Conservation (phyloP, 30 jellyfish, hydroid and myxozoan species). For the Sanderia malayensis region DNA sequence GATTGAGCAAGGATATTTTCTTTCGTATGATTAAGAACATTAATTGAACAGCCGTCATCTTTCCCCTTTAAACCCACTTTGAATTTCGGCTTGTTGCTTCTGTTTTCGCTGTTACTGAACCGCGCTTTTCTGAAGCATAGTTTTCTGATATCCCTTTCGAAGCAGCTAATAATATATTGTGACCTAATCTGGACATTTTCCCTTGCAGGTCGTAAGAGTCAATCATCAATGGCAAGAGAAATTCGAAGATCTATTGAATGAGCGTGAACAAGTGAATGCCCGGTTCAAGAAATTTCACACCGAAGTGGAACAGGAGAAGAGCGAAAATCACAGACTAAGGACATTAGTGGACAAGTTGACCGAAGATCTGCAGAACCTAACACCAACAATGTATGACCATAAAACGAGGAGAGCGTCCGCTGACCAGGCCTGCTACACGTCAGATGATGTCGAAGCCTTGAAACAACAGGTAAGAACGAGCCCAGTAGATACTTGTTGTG, state of each 20-base stretch:
- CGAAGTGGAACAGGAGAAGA: slow-evolving; percentile 14
- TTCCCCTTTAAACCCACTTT: neutral
- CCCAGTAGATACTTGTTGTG: too few relatives aligned
- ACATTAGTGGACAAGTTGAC: slow-evolving; percentile 15
- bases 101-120: neutral
- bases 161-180: neutral
- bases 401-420: neutral
- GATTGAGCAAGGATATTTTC: too few relatives aligned
- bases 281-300: slow-evolving; percentile 9
- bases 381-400: neutral
- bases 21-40: too few relatives aligned
- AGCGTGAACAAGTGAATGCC: slow-evolving; percentile 16
- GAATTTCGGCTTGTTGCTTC: neutral
- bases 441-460: slow-evolving; percentile 61
- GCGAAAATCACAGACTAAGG: slow-evolving; percentile 37
- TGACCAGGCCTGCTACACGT: neutral
- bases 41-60: neutral
- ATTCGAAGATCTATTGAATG: slow-evolving; percentile 6
- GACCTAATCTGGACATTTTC: neutral
- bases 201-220: slow-evolving; percentile 29
- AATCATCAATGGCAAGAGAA: slow-evolving; percentile 44
- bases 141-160: neutral
- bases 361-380: slow-evolving; percentile 20
- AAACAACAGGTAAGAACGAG: slow-evolving; percentile 76
- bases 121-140: neutral